Evolutionary conservation across 2,888 invertebrate species (phyloP), one percentile per base, ranked within the genome.

Genomic region (Allacma fusca): DNA sequence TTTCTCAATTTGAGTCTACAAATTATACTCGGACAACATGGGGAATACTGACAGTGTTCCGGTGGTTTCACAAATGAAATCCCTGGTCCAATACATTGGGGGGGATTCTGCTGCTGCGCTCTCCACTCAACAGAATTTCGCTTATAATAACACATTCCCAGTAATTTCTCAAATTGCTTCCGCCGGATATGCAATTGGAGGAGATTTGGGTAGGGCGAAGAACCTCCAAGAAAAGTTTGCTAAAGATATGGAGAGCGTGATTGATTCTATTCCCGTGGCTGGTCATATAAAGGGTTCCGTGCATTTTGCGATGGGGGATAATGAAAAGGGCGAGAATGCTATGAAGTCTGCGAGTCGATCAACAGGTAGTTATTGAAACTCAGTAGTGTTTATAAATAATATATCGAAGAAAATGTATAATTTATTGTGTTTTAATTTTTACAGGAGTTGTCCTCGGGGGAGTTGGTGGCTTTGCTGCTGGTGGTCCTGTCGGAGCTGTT

Each of bases 31-130:
- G 9, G 9, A 34, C 34, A 34, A 7, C 9, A 83, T 83, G 83
- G 83, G 83, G 0, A 83, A 83, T 29, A 83, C 83, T 4, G 81
- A 83, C 75, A 80, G 80, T 34, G 75, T 82, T n/a, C 83, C 83
- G 0, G 82, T 83, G 1, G 74, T 83, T 28, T 83, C 82, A 0
- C 83, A 83, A 50, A 44, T 72, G 2, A 83, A 83, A 59, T 82
- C 82, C 12, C 62, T 81, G 7, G 81, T 79, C 1, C 82, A 83
- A 64, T 82, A 78, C 57, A 72, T 76, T 13, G 74, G 80, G 44
- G 83, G 83, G 9, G 81, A 83, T 76, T 44, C 82, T 13, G 75
- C 71, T 1, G 83, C 80, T 9, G 83, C 83, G 12, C 50, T 81
- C 2, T 29, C 57, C 1, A 83, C 83, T 1, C 83, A 83, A 44